Conservation (phyloP, 2,113 vertebrate genomes). For the Grammomys dolichurus region DNA sequence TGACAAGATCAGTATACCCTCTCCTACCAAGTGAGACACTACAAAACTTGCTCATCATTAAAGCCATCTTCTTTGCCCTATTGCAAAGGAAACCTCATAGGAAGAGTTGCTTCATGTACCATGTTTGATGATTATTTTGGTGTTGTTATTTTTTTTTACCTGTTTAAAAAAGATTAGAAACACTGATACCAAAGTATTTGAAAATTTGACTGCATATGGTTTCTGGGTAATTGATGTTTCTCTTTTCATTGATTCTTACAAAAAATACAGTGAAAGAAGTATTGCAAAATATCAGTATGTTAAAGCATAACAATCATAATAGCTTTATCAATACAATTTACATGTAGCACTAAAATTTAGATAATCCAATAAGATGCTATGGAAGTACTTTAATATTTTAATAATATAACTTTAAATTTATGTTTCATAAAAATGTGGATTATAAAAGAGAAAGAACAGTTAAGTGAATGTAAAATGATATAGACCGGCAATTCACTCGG, state of each 20-base stretch:
- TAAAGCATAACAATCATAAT: constrained; percentile 4
- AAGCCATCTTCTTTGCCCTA: background rate
- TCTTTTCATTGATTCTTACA: constrained; percentile 20
- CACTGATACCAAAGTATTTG: constrained; percentile 13
- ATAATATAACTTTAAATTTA: background rate
- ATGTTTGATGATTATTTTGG: background rate
- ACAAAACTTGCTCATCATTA: background rate
- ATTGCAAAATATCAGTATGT: constrained; percentile 49
- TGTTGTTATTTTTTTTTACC: background rate
- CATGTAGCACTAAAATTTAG: background rate
- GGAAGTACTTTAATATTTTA: constrained; percentile 12
- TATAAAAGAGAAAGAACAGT: background rate
- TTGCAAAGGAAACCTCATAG: background rate
- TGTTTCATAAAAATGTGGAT: background rate
- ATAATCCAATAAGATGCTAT: background rate
- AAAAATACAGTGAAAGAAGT: background rate
- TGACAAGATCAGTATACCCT: background rate
- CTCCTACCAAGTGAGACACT: background rate
- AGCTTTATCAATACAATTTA: constrained; percentile 24
- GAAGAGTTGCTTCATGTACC: background rate
- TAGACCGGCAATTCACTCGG: too few species aligned
- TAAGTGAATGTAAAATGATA: background rate
- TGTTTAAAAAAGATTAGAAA: constrained; percentile 47
- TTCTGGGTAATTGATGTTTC: background rate
- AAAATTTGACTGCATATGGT: constrained; percentile 31